A percentile compares a stretch with the other conserved stretches of the same genome.
Conservation (phyloP, 1,140 invertebrate genomes). For the Ips typographus region DNA sequence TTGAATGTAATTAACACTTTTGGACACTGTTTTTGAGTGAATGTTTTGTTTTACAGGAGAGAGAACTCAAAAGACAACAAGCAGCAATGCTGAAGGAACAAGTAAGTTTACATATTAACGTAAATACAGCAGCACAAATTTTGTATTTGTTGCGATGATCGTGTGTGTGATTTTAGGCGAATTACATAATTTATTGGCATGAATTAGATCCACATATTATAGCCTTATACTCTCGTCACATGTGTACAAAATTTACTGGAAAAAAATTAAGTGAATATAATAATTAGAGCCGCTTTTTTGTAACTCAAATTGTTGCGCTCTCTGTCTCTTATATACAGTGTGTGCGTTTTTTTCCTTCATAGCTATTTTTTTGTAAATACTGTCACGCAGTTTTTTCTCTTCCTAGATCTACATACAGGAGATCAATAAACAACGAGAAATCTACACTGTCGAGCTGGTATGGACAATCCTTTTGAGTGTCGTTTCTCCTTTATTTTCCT, state of each 20-base stretch:
- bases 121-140: constrained; percentile 1
- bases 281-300: background rate
- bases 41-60: constrained; percentile 62
- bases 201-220: constrained; percentile 6
- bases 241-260: background rate
- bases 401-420: constrained; percentile 82
- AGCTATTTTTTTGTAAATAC: constrained; percentile 47
- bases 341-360: constrained; percentile 21
- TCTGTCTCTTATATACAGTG: background rate
- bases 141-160: background rate
- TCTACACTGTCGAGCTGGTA: constrained; percentile 84
- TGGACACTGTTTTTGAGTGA: too few relatives aligned
- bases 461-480: constrained; percentile 49
- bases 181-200: constrained; percentile 13
- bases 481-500: constrained; percentile 35
- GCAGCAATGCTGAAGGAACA: constrained; percentile 85
- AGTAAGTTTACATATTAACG: constrained; percentile 59
- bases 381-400: constrained; percentile 50
- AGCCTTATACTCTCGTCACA: background rate
- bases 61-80: constrained; percentile 84
- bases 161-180: constrained; percentile 7
- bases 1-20: too few relatives aligned
- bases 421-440: constrained; percentile 83
- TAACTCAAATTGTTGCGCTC: background rate
- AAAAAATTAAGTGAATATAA: too few relatives aligned